Conservation (phyloP, 2,113 vertebrate species). For the Chamaea fasciata region DNA sequence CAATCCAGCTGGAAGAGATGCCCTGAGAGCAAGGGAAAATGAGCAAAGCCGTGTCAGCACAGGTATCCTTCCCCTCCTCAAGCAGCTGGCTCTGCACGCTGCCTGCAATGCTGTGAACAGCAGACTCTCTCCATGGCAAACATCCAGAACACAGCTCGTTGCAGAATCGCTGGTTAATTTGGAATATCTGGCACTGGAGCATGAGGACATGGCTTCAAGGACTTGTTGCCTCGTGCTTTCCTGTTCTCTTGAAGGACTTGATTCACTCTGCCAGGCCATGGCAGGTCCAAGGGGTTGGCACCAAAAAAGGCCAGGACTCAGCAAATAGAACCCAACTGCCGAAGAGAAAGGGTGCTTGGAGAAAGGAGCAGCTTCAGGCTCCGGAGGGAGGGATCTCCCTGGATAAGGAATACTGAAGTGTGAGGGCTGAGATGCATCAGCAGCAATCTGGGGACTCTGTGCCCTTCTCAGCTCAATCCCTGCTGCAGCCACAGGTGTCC, state of each 20-base stretch:
- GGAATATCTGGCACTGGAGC: not conserved
- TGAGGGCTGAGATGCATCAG: not conserved
- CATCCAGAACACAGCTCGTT: not conserved
- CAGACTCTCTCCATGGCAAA: not conserved
- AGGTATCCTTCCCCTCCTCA: not conserved
- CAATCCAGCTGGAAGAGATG: not conserved
- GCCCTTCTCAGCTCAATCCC: accelerated
- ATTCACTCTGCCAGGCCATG: not conserved
- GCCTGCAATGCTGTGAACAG: not conserved
- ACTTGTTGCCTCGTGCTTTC: not conserved
- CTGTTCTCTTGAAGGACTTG: not conserved
- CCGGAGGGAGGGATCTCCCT: not conserved
- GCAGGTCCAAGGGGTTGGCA: not conserved
- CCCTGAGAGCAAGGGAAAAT: not conserved
- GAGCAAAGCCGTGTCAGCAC: not conserved
- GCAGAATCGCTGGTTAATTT: not conserved
- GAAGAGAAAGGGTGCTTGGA: not conserved
- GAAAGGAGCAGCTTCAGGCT: not conserved
- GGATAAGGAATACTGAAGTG: not conserved
- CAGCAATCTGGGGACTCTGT: not conserved
- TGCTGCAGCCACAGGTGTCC: not conserved
- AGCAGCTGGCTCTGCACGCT: not conserved
- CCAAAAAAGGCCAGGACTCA: not conserved
- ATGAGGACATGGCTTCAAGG: not conserved
- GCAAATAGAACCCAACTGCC: not conserved